Base-by-base conservation (phyloP, 2,888 invertebrate species). In the Amorpha juglandis region DNA sequence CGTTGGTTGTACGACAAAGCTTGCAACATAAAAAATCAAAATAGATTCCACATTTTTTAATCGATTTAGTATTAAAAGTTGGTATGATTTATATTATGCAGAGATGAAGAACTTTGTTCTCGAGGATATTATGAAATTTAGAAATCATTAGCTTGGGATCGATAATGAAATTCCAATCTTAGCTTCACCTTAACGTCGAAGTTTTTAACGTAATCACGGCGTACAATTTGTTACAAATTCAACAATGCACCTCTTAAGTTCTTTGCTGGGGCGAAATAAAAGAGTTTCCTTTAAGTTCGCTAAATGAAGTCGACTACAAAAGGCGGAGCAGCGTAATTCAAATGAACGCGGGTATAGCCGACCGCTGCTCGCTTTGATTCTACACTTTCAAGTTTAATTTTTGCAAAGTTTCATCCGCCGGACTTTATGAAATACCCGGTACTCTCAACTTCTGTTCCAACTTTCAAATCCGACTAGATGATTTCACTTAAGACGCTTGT, bases 291-390 rank as follows among this genome's bases (percentile, higher is more conserved):
- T 87, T 86, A 90, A 90, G 88, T 91, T 91, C 86, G 84, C 87
- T 91, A 92, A 93, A 93, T 91, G 92, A 91, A 92, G 90, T 87
- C 82, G 92, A 91, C 89, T 91, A 92, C 92, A 92, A 93, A 92
- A 91, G 92, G 85, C 91, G 83, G 87, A 83, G 82, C 81, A 82
- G 78, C 86, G 89, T 89, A 90, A 92, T 92, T 92, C 89, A 91
- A 92, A 92, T 89, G 90, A 91, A 86, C 87, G 87, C 81, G 77
- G 82, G 77, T 77, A 58, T 79, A 74, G 76, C 80, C 82, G 81
- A 85, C 86, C 86, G 84, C 84, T 85, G 80, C 82, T 79, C 82
- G 83, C 88, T 88, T 90, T 90, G 90, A 91, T 89, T 90, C 84
- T 82, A 81, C 83, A 88, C 87, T 88, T 90, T 83, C 77, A 79